phyloP scores from a whole-genome alignment of 2,888 invertebrate species.

The Drosophila merina region DNA sequence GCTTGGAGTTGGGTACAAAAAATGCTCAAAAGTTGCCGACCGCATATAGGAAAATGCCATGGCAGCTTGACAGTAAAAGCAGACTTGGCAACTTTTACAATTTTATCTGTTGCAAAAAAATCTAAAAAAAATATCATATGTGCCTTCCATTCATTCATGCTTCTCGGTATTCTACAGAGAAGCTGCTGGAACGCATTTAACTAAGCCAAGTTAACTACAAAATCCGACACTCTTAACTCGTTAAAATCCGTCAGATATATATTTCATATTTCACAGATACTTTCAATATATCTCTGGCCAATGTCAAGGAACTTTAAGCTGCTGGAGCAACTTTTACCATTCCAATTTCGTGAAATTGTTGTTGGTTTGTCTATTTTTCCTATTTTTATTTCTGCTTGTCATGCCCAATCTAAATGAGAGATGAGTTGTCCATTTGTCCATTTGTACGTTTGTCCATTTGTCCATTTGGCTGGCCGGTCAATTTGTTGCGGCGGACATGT shows the following conservation, averaged over 20 bases:
- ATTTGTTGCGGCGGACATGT: constrained; percentile 59
- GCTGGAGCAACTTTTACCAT: constrained; percentile 62
- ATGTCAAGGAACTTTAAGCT: constrained; percentile 74
- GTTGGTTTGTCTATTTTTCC: constrained; percentile 10
- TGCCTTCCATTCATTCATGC: constrained; percentile 25
- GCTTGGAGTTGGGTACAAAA: constrained; percentile 4
- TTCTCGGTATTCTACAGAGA: constrained; percentile 20
- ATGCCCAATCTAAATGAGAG: constrained; percentile 59
- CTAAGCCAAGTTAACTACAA: not conserved
- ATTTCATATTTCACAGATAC: constrained; percentile 2
- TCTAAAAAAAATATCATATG: constrained; percentile 11
- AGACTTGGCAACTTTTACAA: constrained; percentile 54
- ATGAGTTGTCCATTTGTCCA: constrained; percentile 54
- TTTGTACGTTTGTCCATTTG: constrained; percentile 46
- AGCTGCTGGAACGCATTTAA: constrained; percentile 17
- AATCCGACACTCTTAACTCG: not conserved
- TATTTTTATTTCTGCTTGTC: constrained; percentile 54
- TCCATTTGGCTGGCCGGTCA: constrained; percentile 45
- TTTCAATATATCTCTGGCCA: constrained; percentile 1
- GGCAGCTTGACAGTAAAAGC: constrained; percentile 54
- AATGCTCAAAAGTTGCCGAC: constrained; percentile 44
- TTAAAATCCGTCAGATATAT: constrained; percentile 1
- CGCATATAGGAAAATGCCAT: constrained; percentile 41
- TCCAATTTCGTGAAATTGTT: constrained; percentile 21
- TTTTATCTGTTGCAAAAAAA: constrained; percentile 45